Conservation (phyloP, 2,888 invertebrate species). For the Protonemura montana region DNA sequence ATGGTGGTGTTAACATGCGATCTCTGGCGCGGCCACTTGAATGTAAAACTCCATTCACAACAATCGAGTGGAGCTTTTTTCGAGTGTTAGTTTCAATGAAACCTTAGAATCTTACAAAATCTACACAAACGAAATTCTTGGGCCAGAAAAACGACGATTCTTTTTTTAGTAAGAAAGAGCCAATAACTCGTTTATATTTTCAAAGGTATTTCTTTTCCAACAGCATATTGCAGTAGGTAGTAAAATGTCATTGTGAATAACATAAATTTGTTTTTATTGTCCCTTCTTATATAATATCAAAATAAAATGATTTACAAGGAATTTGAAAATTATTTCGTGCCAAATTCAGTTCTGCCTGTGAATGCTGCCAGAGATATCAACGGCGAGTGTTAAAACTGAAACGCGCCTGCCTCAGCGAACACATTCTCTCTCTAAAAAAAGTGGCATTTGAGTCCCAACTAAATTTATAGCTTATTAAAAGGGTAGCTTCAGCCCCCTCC, state of each 20-base stretch:
- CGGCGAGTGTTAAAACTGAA: too few relatives aligned
- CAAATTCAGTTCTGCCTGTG: too few relatives aligned
- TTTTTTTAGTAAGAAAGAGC: not conserved
- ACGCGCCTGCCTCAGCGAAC: too few relatives aligned
- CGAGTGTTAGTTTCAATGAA: not conserved
- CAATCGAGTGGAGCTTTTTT: not conserved
- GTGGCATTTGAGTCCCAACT: not conserved
- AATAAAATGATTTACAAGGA: not conserved
- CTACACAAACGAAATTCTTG: not conserved
- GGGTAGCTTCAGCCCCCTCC: not conserved
- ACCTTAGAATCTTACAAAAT: not conserved
- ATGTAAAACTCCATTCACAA: not conserved
- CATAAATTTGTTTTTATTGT: constrained; percentile 12
- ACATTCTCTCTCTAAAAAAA: not conserved
- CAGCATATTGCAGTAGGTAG: not conserved
- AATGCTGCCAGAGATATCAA: too few relatives aligned
- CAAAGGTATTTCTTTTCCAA: not conserved
- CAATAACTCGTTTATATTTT: not conserved
- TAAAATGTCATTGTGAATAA: not conserved
- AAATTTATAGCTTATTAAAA: not conserved
- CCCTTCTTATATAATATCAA: not conserved
- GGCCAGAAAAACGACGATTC: not conserved
- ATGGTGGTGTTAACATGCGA: not conserved
- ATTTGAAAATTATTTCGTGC: not conserved
- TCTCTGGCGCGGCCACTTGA: not conserved